Evolutionary conservation across 2,113 vertebrate species (phyloP).

Genomic region (Cheilinus undulatus): DNA sequence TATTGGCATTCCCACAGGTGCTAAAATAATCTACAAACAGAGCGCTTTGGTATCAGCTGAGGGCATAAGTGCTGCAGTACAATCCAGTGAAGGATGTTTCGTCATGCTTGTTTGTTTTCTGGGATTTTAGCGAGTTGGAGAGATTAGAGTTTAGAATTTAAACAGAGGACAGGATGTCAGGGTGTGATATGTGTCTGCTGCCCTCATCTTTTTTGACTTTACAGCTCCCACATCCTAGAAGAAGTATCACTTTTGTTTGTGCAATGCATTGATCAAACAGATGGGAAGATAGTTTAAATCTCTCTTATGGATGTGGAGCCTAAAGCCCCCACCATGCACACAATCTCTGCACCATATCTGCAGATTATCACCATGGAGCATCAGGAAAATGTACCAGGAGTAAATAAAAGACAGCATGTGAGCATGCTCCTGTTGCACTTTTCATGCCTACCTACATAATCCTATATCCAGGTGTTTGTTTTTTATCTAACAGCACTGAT

Average conservation of each 20-base stretch:
- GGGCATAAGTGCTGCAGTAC: background rate
- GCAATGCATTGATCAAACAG: slow-evolving; percentile 47
- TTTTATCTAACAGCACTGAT: slow-evolving; percentile 12
- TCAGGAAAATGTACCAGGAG: slow-evolving; percentile 36
- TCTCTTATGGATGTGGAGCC: slow-evolving; percentile 42
- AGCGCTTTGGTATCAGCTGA: background rate
- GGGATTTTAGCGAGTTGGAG: slow-evolving; percentile 33
- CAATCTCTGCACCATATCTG: slow-evolving; percentile 55
- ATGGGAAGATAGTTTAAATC: slow-evolving; percentile 53
- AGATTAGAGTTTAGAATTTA: slow-evolving; percentile 17
- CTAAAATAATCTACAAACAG: slow-evolving; percentile 47
- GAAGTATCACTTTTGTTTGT: slow-evolving; percentile 53
- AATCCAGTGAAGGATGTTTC: slow-evolving; percentile 4
- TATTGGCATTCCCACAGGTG: slow-evolving; percentile 32
- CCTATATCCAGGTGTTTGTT: slow-evolving; percentile 6
- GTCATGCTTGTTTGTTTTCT: slow-evolving; percentile 43
- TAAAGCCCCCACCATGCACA: slow-evolving; percentile 11
- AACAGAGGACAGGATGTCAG: slow-evolving; percentile 42
- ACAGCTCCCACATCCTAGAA: slow-evolving; percentile 21
- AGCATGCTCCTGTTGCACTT: slow-evolving; percentile 3
- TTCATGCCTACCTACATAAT: background rate
- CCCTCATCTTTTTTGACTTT: slow-evolving; percentile 17
- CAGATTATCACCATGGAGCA: slow-evolving; percentile 72
- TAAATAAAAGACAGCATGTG: slow-evolving; percentile 45
- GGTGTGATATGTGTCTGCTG: slow-evolving; percentile 34